A percentile compares a stretch with the other conserved stretches of the same genome.
Conservation (phyloP, 2,888 invertebrate genomes). For the Dromius quadrimaculatus region DNA sequence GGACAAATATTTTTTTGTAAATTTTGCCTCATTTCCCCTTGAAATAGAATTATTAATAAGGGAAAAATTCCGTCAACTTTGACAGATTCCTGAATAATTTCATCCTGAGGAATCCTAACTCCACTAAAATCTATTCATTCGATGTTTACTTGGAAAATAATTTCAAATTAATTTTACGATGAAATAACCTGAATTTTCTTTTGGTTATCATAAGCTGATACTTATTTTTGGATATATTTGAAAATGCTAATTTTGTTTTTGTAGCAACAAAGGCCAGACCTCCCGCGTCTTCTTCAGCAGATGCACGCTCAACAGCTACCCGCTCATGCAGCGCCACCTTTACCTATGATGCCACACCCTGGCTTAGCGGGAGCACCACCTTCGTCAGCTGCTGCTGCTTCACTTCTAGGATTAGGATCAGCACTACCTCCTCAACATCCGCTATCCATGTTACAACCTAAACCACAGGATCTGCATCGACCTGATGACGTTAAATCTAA, state of each 20-base stretch:
- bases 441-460: constrained; percentile 81
- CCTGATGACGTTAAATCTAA: constrained; percentile 79
- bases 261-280: constrained; percentile 88
- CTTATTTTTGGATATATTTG: neutral
- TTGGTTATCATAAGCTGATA: too few relatives aligned
- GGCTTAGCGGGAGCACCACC: constrained; percentile 71
- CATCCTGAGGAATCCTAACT: too few relatives aligned
- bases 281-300: constrained; percentile 87
- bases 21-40: too few relatives aligned
- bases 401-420: constrained; percentile 71
- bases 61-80: too few relatives aligned
- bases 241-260: too few relatives aligned
- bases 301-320: constrained; percentile 89
- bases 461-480: constrained; percentile 79
- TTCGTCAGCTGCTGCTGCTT: constrained; percentile 67
- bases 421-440: constrained; percentile 81
- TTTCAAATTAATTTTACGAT: too few relatives aligned
- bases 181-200: too few relatives aligned
- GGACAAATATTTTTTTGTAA: too few relatives aligned
- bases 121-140: too few relatives aligned
- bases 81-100: too few relatives aligned
- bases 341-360: constrained; percentile 78
- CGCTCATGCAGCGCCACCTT: constrained; percentile 79
- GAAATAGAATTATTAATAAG: too few relatives aligned
- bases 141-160: too few relatives aligned